Evolutionary conservation across 2,797 vertebrate genomes (phyloP).

Genomic region (Anableps anableps): DNA sequence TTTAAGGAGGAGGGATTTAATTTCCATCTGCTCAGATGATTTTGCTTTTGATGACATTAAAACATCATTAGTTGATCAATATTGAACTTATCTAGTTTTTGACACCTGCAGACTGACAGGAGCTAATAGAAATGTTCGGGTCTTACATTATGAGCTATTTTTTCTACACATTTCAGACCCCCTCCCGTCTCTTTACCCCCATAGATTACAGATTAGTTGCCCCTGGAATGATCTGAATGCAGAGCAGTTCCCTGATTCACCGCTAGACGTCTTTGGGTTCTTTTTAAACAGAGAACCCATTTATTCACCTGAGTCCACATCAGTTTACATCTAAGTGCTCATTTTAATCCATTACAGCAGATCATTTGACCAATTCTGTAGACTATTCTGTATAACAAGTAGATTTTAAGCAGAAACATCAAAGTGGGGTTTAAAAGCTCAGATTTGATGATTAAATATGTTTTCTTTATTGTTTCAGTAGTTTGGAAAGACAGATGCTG

Average conservation of each 20-base stretch:
- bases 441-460: background rate
- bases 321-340: slow-evolving; percentile 4
- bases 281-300: slow-evolving; percentile 62
- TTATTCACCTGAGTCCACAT: slow-evolving; percentile 56
- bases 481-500: slow-evolving; percentile 8
- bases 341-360: background rate
- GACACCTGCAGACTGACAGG: background rate
- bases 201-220: background rate
- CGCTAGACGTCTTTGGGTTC: slow-evolving; percentile 42
- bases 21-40: background rate
- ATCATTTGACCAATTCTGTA: background rate
- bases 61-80: background rate
- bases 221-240: slow-evolving; percentile 35
- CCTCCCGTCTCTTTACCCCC: background rate
- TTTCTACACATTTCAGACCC: background rate
- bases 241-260: slow-evolving; percentile 46
- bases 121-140: background rate
- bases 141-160: background rate
- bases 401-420: background rate
- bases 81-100: background rate
- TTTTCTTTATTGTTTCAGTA: background rate
- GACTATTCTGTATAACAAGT: background rate
- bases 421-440: background rate
- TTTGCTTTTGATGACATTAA: background rate
- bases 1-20: slow-evolving; percentile 35